A percentile compares a stretch with the other conserved stretches of the same genome.
Evolutionary conservation across 2,888 invertebrate genomes (phyloP).

Genomic region (Drosophila putrida): DNA sequence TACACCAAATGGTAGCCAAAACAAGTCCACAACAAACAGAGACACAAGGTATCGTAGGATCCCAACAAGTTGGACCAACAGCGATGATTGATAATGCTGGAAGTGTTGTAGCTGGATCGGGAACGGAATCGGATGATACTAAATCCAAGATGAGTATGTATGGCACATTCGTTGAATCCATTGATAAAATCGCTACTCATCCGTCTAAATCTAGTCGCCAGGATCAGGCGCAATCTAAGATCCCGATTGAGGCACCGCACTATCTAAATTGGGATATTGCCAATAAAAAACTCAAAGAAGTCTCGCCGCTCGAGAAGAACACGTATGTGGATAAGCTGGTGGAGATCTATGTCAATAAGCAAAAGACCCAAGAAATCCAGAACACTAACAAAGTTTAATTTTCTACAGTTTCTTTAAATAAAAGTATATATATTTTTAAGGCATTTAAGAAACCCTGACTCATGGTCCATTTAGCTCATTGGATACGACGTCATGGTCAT

Average conservation of each 20-base stretch:
- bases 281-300: conserved; percentile 31
- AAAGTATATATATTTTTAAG: conserved; percentile 4
- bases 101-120: background rate
- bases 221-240: conserved; percentile 20
- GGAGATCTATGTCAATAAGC: conserved; percentile 40
- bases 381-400: background rate
- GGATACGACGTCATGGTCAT: conserved; percentile 36
- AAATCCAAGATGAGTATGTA: conserved; percentile 28
- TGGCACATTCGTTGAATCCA: conserved; percentile 14
- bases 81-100: background rate
- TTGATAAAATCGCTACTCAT: conserved; percentile 36
- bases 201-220: conserved; percentile 32
- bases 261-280: conserved; percentile 65
- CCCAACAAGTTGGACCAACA: background rate
- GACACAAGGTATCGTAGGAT: background rate
- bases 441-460: conserved; percentile 30
- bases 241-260: conserved; percentile 43
- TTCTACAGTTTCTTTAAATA: background rate
- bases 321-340: conserved; percentile 58
- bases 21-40: conserved; percentile 19
- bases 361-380: conserved; percentile 13
- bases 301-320: conserved; percentile 39
- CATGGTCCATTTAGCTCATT: conserved; percentile 28
- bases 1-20: conserved; percentile 41
- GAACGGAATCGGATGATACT: background rate